phyloP scores from a whole-genome alignment of 2,113 vertebrate genomes.

The Panurus biarmicus region DNA sequence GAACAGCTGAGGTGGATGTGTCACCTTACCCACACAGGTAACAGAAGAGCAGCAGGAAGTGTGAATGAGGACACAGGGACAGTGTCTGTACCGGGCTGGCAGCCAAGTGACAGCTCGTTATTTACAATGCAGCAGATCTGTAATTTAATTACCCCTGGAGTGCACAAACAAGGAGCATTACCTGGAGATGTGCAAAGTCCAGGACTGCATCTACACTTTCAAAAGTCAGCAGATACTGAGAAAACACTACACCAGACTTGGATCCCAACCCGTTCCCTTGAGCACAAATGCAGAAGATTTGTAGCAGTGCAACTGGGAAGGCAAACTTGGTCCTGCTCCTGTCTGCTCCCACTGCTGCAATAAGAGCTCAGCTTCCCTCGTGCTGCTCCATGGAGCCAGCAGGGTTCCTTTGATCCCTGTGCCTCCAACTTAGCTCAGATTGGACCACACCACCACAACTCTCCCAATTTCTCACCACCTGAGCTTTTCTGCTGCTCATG shows the following conservation, averaged over 20 bases:
- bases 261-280: background rate
- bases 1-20: background rate
- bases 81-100: background rate
- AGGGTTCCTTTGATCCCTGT: background rate
- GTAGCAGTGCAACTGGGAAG: background rate
- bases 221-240: background rate
- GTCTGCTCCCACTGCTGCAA: background rate
- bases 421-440: background rate
- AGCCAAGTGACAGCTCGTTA: conserved; percentile 16
- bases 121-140: background rate
- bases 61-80: background rate
- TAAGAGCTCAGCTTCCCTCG: background rate
- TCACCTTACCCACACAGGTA: background rate
- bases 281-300: background rate
- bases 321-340: background rate
- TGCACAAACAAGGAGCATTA: background rate
- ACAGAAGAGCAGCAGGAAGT: background rate
- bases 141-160: background rate
- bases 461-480: background rate
- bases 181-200: background rate
- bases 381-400: background rate
- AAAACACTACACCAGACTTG: background rate
- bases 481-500: background rate
- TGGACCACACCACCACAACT: background rate
- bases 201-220: background rate